Evolutionary conservation across 2,113 vertebrate species (phyloP).

Genomic region (Tetrao urogallus): DNA sequence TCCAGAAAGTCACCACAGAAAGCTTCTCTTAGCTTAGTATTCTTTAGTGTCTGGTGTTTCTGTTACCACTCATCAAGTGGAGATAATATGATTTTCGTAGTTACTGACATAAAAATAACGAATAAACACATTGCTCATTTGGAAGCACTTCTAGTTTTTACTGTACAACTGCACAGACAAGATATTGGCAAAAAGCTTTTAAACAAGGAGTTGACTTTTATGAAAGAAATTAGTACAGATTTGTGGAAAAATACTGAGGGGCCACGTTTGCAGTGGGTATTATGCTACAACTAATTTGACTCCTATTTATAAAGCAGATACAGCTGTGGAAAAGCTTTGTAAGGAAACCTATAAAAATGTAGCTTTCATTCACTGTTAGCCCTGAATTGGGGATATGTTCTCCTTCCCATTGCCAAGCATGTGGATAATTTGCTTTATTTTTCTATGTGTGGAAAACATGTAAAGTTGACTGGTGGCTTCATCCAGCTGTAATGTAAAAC

Average conservation of each 20-base stretch:
- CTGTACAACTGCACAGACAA: background rate
- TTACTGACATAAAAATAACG: background rate
- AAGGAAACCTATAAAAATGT: background rate
- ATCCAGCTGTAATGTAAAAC: constrained; percentile 6
- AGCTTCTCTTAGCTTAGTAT: background rate
- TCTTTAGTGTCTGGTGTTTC: background rate
- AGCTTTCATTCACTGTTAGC: constrained; percentile 1
- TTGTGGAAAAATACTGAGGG: background rate
- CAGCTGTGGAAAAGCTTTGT: constrained; percentile 17
- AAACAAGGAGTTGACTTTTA: background rate
- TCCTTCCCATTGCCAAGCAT: background rate
- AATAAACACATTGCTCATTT: background rate
- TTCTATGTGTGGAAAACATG: background rate
- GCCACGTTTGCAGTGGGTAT: background rate
- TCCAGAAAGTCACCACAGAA: background rate
- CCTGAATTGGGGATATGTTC: background rate
- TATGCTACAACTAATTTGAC: background rate
- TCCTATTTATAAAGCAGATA: constrained; percentile 32
- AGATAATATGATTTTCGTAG: background rate
- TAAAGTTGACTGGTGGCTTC: background rate
- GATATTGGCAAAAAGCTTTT: background rate
- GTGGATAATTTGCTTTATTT: background rate
- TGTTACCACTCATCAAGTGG: background rate
- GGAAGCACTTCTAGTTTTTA: background rate
- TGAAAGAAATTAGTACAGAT: background rate